Evolutionary conservation across 2,888 invertebrate genomes (phyloP), one percentile per base, ranked within the genome.

Genomic region (Scaptomyza tumidula): DNA sequence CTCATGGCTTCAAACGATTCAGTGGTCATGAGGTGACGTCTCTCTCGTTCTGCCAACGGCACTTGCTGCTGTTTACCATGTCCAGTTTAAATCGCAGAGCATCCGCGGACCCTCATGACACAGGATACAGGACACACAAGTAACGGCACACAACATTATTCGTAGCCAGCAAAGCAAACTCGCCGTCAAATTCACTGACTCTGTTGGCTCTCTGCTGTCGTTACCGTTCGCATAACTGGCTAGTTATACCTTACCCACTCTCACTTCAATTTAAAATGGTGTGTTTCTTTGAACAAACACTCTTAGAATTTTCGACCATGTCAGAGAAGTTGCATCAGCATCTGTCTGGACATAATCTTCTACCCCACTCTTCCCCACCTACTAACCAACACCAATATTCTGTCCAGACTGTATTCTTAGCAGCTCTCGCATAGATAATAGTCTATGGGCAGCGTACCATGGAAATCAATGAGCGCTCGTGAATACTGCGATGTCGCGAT

Each of bases 201-300:
- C 59, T 67, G 60, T 67, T 65, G 31, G 31, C 31, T 48, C 31
- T 49, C 16, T 35, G 60, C 67, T 63, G 62, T 58, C 60, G 61
- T 29, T 52, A 31, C 39, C 6, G n/a, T 29, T 52, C 45, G 31
- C 44, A 52, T 37, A 45, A 39, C 53, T 64, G 49, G 44, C 35
- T 31, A 24, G 52, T 31, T 37, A 24, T 50, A 52, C 52, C 16
- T n/a, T 24, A 29, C 29, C n/a, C 44, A 16, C 29, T 60, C 63
- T 19, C 19, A 6, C n/a, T 19, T 7, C 7, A 19, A 29, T 16
- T 39, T 37, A 14, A 35, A 19, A 65, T 61, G 78, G 48, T 50
- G 46, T 66, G 54, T 72, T 75, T 71, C 75, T 81, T 86, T 77
- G 62, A 65, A 70, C 77, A 84, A 75, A 81, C 70, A 77, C 72